Evolutionary conservation across 2,888 invertebrate genomes (phyloP).

Genomic region (Agapostemon virescens): DNA sequence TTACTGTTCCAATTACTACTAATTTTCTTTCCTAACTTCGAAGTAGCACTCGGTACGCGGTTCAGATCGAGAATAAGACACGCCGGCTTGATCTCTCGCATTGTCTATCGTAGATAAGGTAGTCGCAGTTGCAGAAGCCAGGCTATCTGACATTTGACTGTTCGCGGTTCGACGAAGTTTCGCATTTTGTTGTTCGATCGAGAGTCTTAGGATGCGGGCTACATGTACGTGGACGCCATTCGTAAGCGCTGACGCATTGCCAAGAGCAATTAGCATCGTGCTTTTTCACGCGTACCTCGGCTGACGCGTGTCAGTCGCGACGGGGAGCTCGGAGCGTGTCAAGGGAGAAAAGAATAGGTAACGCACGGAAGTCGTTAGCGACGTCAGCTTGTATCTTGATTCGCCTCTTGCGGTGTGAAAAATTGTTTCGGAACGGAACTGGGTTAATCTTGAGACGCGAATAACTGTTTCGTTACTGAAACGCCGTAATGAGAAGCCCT

Average conservation of each 20-base stretch:
- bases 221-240: not conserved
- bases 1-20: not conserved
- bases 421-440: slow-evolving; percentile 31
- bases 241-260: slow-evolving; percentile 2
- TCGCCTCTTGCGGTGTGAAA: slow-evolving; percentile 18
- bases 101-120: not conserved
- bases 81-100: not conserved
- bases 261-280: not conserved
- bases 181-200: not conserved
- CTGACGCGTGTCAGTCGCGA: slow-evolving; percentile 21
- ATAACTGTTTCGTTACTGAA: slow-evolving; percentile 4
- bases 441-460: slow-evolving; percentile 29
- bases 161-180: not conserved
- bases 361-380: slow-evolving; percentile 46
- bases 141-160: not conserved
- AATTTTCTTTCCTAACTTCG: not conserved
- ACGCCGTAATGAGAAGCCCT: not conserved
- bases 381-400: slow-evolving; percentile 39
- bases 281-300: not conserved
- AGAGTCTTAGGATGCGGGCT: not conserved
- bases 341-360: slow-evolving; percentile 26
- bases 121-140: not conserved
- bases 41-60: not conserved
- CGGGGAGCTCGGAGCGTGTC: slow-evolving; percentile 8
- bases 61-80: not conserved